Percentiles rank a stretch among this genome's conserved stretches.
Conservation (phyloP, 2,888 invertebrate genomes). For the Abrostola tripartita region DNA sequence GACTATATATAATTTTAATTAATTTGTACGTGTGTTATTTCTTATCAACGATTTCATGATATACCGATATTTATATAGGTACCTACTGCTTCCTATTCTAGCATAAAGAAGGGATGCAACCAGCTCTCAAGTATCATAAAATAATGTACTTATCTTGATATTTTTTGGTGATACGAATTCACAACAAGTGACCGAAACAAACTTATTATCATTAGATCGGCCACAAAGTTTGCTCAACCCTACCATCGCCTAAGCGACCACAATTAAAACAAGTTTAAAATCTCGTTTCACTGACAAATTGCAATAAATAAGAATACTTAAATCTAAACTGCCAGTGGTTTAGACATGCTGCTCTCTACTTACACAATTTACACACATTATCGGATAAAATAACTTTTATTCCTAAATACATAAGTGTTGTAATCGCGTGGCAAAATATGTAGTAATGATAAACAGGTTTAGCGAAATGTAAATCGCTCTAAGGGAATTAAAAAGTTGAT, state of each 20-base stretch:
- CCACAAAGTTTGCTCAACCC: slow-evolving; percentile 52
- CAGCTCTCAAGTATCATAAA: not conserved
- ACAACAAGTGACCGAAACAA: not conserved
- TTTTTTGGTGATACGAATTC: not conserved
- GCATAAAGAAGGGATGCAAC: too few relatives aligned
- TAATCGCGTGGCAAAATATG: slow-evolving; percentile 25
- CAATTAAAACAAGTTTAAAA: slow-evolving; percentile 77
- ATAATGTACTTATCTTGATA: not conserved
- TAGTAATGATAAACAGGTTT: slow-evolving; percentile 47
- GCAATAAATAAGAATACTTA: slow-evolving; percentile 74
- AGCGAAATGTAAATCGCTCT: slow-evolving; percentile 48
- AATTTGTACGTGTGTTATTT: too few relatives aligned
- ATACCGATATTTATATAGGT: too few relatives aligned
- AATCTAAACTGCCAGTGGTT: slow-evolving; percentile 63
- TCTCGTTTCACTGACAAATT: slow-evolving; percentile 74
- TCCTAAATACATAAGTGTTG: not conserved
- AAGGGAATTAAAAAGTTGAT: slow-evolving; percentile 54
- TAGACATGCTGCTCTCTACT: slow-evolving; percentile 58
- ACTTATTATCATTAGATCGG: not conserved
- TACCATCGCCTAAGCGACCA: slow-evolving; percentile 41
- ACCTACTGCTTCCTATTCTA: too few relatives aligned
- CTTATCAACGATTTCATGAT: too few relatives aligned
- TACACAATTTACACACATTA: slow-evolving; percentile 39
- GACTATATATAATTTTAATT: too few relatives aligned
- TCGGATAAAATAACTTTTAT: slow-evolving; percentile 28